phyloP scores from a whole-genome alignment of 2,888 invertebrate species.

The Agriopis marginaria region DNA sequence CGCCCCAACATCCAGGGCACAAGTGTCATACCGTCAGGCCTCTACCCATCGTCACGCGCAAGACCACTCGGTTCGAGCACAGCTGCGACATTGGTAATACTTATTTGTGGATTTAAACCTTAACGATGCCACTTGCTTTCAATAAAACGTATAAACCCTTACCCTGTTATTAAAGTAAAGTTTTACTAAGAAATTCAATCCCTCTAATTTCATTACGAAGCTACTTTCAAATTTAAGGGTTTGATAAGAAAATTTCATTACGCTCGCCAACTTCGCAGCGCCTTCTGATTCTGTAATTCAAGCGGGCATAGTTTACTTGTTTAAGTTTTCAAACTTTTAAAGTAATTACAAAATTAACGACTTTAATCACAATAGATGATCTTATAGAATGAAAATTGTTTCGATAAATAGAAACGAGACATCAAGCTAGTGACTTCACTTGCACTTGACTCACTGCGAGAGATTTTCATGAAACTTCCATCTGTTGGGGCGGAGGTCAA shows the following conservation, averaged over 20 bases:
- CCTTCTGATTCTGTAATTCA: conserved; percentile 31
- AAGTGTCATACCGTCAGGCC: no score
- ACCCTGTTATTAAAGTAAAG: conserved; percentile 23
- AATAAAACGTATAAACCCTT: conserved; percentile 34
- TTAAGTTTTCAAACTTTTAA: conserved; percentile 15
- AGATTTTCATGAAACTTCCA: no score
- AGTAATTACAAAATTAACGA: conserved; percentile 14
- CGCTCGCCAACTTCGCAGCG: conserved; percentile 36
- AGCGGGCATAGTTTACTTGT: conserved; percentile 28
- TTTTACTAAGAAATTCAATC: conserved; percentile 36
- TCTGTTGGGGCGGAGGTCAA: no score
- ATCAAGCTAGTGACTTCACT: no score
- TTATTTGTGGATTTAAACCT: conserved; percentile 1
- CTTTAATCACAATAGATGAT: conserved; percentile 12
- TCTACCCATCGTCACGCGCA: no score
- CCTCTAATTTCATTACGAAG: conserved; percentile 37
- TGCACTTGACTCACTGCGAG: no score
- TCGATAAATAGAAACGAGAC: background rate
- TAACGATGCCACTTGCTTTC: conserved; percentile 19
- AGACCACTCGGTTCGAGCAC: no score
- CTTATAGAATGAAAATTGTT: background rate
- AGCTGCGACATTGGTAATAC: no score
- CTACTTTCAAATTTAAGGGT: conserved; percentile 37
- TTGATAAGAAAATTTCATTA: conserved; percentile 40
- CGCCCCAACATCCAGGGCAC: no score